Base-by-base conservation (phyloP, 2,888 invertebrate genomes). In the Xestoiulus laeticollis region DNA sequence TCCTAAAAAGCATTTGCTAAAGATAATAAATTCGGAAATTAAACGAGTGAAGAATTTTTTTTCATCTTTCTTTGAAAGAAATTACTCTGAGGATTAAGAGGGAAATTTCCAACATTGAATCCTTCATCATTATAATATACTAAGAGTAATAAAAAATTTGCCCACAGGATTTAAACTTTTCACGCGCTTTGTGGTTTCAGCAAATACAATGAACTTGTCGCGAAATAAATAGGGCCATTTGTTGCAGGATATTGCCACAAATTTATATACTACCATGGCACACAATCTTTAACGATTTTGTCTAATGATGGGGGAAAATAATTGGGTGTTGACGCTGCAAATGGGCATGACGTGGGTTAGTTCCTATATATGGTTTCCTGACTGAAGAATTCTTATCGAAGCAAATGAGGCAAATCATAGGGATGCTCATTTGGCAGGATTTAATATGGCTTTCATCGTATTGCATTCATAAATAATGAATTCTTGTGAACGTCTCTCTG, bases 281-380 rank as follows among this genome's bases (percentile, higher is more conserved):
- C 68, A 68, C 68, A 68, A 68, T 68, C 68, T 68, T 68, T 68
- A 68, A 68, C 68, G 68, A 68, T 68, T 68, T 68, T 68, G 68
- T 68, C 68, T 68, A 68, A 68, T 68, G 68, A 68, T 68, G 68
- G 68, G 68, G 68, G 16, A 68, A 68, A 68, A 68, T 68, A 68
- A 68, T 68, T 68, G 68, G 68, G 68, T 8, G 68, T 68, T 68
- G 6, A 19, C 10, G 0, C 10, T 6, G 26, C 22, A 26, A 19
- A 68, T 5, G 68, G 68, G n/a, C 3, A 22, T 22, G 26, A 2
- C 26, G n/a, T n/a, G n/a, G 68, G 26, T 26, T 22, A 68, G 22
- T n/a, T 59, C 53, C 6, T 68, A 68, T 43, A 43, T 59, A 68
- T 68, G 68, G 68, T 68, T 68, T 68, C 68, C 68, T 68, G 26